phyloP scores from a whole-genome alignment of 2,888 invertebrate species.

The Erannis defoliaria region DNA sequence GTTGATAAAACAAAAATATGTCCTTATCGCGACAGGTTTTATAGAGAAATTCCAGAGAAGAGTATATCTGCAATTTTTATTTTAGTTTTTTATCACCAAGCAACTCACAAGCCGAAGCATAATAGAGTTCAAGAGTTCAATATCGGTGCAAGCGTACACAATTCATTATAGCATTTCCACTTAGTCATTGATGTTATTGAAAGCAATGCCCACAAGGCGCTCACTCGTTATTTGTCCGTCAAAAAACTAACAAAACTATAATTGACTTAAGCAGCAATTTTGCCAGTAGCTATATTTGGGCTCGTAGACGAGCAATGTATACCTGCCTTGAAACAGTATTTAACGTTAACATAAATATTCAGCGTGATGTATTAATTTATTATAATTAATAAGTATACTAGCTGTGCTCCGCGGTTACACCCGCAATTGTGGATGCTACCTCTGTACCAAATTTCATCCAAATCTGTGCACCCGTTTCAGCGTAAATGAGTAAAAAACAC shows the following conservation, averaged over 20 bases:
- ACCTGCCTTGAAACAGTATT: conserved; percentile 43
- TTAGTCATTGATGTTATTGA: conserved; percentile 38
- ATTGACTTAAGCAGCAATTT: conserved; percentile 71
- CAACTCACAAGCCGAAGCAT: conserved; percentile 34
- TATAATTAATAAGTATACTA: too few relatives aligned
- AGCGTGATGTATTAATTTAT: too few relatives aligned
- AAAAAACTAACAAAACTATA: conserved; percentile 64
- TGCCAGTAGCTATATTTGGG: conserved; percentile 66
- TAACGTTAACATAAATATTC: neutral
- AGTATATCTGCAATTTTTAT: too few relatives aligned
- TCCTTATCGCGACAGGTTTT: too few relatives aligned
- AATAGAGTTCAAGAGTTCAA: conserved; percentile 46
- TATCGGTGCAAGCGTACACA: conserved; percentile 32
- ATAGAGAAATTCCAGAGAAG: too few relatives aligned
- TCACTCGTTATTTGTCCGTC: conserved; percentile 64
- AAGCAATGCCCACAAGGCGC: conserved; percentile 32
- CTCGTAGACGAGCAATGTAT: conserved; percentile 29
- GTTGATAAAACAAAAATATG: too few relatives aligned
- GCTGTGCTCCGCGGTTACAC: too few relatives aligned
- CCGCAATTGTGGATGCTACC: too few relatives aligned
- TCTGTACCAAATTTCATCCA: too few relatives aligned
- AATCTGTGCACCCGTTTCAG: too few relatives aligned
- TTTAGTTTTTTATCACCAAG: too few relatives aligned
- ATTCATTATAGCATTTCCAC: conserved; percentile 45
- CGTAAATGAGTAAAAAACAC: too few relatives aligned